Percentiles rank a stretch among this genome's conserved stretches.
phyloP scores from a whole-genome alignment of 2,113 vertebrate species.

The Prionailurus viverrinus region DNA sequence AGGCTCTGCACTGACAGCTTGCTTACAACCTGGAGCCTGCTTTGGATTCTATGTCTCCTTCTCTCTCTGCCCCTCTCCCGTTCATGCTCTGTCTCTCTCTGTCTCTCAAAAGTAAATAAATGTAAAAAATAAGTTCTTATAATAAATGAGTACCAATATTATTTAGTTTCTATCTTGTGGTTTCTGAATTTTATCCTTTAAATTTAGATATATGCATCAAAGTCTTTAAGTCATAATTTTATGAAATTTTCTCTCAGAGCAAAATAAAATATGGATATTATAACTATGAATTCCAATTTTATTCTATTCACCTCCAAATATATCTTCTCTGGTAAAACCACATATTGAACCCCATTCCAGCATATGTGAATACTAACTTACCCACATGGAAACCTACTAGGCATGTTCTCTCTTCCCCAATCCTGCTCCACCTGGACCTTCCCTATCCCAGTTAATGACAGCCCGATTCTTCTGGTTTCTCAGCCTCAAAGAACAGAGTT shows the following conservation, averaged over 20 bases:
- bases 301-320: not conserved
- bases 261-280: not conserved
- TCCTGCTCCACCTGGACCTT: too few relatives aligned
- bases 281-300: not conserved
- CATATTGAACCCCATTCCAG: not conserved
- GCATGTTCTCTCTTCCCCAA: not conserved
- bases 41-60: too few relatives aligned
- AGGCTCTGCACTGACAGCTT: too few relatives aligned
- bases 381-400: not conserved
- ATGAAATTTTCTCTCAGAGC: not conserved
- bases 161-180: not conserved
- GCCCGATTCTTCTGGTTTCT: not conserved
- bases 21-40: too few relatives aligned
- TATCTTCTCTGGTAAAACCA: not conserved
- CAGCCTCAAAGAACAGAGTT: not conserved
- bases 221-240: not conserved
- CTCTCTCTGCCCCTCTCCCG: too few relatives aligned
- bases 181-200: not conserved
- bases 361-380: not conserved
- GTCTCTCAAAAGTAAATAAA: too few relatives aligned
- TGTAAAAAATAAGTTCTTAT: not conserved
- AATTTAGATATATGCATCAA: not conserved
- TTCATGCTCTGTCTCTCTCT: too few relatives aligned
- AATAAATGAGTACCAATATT: not conserved
- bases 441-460: not conserved